These are phyloP conservation scores for Caracal caracal DNA, from an alignment of 2,113 vertebrate genomes.

Conservation along the genomic window DNA sequence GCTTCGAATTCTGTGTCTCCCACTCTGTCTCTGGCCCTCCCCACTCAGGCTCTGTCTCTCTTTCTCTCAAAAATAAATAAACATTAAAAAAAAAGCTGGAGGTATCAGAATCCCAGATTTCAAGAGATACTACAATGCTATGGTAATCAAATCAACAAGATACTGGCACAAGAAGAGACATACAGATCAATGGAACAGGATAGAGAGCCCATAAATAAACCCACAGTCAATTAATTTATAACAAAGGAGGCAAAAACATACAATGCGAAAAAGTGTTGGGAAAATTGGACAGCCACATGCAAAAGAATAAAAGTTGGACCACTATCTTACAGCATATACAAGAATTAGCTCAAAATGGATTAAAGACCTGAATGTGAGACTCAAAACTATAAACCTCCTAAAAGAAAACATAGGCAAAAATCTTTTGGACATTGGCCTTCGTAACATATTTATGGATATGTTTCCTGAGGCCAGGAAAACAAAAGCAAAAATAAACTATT, in stretches of 20 bases:
- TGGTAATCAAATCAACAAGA: not conserved
- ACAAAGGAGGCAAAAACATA: not conserved
- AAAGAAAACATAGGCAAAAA: not conserved
- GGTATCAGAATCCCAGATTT: not conserved
- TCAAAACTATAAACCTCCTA: not conserved
- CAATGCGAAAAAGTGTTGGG: not conserved
- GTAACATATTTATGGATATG: not conserved
- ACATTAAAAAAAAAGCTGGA: not conserved
- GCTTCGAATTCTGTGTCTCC: too few species aligned
- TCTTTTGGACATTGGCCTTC: not conserved
- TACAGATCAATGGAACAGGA: not conserved
- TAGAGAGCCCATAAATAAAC: not conserved
- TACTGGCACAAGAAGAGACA: not conserved
- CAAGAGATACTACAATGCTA: not conserved
- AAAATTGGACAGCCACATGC: not conserved
- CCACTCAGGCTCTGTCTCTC: too few species aligned
- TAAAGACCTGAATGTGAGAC: not conserved
- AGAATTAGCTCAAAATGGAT: not conserved
- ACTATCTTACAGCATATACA: not conserved
- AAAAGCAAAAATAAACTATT: not conserved
- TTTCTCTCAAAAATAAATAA: too few species aligned
- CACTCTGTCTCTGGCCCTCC: too few species aligned
- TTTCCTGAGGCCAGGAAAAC: not conserved
- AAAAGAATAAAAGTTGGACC: not conserved
- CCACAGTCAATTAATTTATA: not conserved